Base-by-base conservation (phyloP, 2,888 invertebrate genomes). In the Lochmaea crataegi region DNA sequence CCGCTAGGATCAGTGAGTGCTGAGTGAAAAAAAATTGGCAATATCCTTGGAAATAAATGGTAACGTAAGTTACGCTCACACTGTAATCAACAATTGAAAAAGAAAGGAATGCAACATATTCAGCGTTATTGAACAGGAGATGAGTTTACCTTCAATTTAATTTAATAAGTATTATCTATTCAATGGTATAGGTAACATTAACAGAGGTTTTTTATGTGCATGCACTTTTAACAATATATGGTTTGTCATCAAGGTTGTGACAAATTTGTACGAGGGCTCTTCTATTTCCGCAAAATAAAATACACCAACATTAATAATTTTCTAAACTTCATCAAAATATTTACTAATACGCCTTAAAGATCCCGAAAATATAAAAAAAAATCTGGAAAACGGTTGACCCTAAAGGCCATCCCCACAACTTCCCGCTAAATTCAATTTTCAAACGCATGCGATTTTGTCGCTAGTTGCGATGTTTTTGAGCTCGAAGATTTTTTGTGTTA, bases 91-190 rank as follows among this genome's bases (percentile, higher is more conserved):
- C 2, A 58, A 26, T 61, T 26, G 48, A 70, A 56, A 73, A 70
- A 67, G 73, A 73, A 73, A 73, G 73, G 73, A 73, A 73, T 70
- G 57, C 41, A 66, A 66, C 66, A 45, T 61, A 45, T 60, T 67
- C 42, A 41, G 10, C 69, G 51, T 73, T 70, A 73, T 70, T 66
- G 70, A 66, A 70, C 56, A 70, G 66, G 65, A 71, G 70, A 70
- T 73, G 73, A 73, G 69, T 61, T 69, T 67, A 70, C 73, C 73
- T 73, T 73, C 73, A 66, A 67, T 70, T 66, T 48, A 42, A 69
- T 72, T 68, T 68, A 68, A 72, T 63, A 58, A 72, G 58, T 68
- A 72, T 70, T 63, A 69, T 68, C 58, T 51, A 65, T 65, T 70
- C 65, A 70, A 56, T 68, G 41, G 45, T 58, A 56, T 56, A 53